Evolutionary conservation across 2,797 vertebrate genomes (phyloP).

Genomic region (Sebastes vulpes): DNA sequence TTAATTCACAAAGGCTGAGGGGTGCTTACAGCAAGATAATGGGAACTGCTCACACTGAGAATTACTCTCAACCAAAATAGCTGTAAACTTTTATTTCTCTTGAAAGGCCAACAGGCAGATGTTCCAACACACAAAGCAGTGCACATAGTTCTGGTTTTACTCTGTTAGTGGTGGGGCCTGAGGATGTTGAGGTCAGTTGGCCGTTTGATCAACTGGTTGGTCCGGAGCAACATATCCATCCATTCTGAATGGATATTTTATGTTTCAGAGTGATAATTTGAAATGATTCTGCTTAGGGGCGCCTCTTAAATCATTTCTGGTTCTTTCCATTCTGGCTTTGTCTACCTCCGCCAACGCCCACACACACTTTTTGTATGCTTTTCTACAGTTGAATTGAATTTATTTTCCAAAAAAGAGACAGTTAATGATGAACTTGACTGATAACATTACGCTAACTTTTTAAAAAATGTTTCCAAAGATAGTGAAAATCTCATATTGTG

Average conservation of each 20-base stretch:
- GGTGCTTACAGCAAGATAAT: neutral
- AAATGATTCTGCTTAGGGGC: neutral
- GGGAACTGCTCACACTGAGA: neutral
- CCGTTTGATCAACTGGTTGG: neutral
- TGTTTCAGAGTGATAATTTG: neutral
- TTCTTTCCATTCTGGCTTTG: no score
- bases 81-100: conserved; percentile 11
- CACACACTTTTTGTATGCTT: no score
- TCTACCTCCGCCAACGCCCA: no score
- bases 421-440: no score
- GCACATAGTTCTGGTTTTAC: neutral
- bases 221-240: neutral
- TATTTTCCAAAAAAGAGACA: no score
- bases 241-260: neutral
- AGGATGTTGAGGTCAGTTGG: neutral
- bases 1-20: conserved; percentile 19
- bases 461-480: no score
- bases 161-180: neutral
- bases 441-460: no score
- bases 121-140: neutral
- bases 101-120: neutral
- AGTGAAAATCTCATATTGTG: no score
- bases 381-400: no score
- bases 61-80: neutral
- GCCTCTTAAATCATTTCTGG: no score